These are phyloP conservation scores for Pogoniulus pusillus DNA, from an alignment of 2,797 vertebrate species.

Conservation along the genomic window DNA sequence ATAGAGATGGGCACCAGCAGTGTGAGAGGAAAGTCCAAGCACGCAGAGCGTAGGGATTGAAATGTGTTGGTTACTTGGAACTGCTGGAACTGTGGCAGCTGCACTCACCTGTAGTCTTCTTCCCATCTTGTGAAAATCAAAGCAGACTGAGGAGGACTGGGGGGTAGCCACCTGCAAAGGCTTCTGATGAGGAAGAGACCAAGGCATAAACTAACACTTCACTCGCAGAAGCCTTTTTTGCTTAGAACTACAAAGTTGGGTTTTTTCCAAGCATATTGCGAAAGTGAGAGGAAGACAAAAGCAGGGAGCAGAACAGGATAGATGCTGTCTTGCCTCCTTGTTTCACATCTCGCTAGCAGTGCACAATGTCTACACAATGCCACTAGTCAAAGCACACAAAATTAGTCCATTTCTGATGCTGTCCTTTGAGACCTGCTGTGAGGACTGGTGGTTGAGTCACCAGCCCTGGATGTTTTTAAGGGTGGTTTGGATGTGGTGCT, in stretches of 20 bases:
- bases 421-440: neutral
- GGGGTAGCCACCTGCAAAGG: neutral
- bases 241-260: neutral
- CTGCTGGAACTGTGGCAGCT: neutral
- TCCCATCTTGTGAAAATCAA: neutral
- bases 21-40: neutral
- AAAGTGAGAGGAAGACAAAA: constrained; percentile 12
- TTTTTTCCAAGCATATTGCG: constrained; percentile 24
- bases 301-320: neutral
- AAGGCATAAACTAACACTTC: neutral
- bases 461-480: too few relatives aligned
- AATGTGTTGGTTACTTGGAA: neutral
- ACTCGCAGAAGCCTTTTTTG: neutral
- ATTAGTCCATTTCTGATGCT: neutral
- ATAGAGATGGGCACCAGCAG: neutral
- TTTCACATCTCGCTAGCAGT: neutral
- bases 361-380: neutral
- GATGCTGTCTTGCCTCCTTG: neutral
- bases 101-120: neutral
- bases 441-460: neutral
- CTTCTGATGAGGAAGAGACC: neutral
- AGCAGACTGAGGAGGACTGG: neutral
- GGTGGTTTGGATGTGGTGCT: too few relatives aligned
- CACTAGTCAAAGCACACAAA: neutral
- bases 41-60: neutral